phyloP scores from a whole-genome alignment of 2,113 vertebrate species.

The Isichthys henryi region DNA sequence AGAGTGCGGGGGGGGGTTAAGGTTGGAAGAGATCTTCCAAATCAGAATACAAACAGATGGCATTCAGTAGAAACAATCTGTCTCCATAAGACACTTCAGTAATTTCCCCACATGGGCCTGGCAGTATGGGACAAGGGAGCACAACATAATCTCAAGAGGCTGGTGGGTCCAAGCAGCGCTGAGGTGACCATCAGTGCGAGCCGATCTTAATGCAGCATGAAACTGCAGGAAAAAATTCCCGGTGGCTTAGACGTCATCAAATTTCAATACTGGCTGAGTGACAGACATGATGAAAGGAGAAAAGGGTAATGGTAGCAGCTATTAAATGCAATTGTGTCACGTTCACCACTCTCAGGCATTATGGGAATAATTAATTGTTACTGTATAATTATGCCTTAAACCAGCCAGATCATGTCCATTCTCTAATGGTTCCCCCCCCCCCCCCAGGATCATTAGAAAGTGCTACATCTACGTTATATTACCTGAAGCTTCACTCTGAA shows the following conservation, averaged over 20 bases:
- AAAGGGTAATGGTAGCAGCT: neutral
- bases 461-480: neutral
- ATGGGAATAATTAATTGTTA: neutral
- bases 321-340: neutral
- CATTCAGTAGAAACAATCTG: conserved; percentile 12
- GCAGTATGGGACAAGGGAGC: neutral
- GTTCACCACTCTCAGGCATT: neutral
- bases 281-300: neutral
- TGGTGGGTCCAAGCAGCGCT: neutral
- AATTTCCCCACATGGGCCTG: neutral
- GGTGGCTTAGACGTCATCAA: neutral
- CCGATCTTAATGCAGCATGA: neutral
- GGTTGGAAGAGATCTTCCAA: conserved; percentile 13
- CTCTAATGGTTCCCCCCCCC: neutral
- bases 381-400: neutral
- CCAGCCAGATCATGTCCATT: neutral
- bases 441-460: neutral
- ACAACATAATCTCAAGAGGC: neutral
- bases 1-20: neutral
- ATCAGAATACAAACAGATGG: conserved; percentile 15
- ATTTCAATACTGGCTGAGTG: neutral
- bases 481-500: neutral
- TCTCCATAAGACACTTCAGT: neutral
- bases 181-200: neutral
- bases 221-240: neutral